Evolutionary conservation across 2,113 vertebrate genomes (phyloP), one percentile per base, ranked within the genome.

Genomic region (Naja naja): DNA sequence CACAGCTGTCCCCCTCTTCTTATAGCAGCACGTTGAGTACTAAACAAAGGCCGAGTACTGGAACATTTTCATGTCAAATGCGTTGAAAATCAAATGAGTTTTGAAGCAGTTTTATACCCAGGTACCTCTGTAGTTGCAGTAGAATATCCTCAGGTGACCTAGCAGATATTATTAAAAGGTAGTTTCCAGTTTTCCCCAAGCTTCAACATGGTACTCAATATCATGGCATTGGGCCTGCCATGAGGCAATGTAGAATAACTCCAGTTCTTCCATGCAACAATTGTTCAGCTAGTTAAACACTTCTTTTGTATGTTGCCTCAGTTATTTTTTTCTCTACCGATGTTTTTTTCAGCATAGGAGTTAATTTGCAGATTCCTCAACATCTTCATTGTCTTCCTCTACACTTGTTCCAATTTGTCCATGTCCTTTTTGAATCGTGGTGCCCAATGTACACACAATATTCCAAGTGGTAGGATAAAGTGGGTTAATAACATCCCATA

Each of bases 81-180:
- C 12, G 12, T 69, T 69, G 60, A n/a, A 11, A 69, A 69, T 30
- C 11, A 5, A 69, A n/a, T 2, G 12, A 5, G 11, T 69, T n/a
- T 69, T 2, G 30, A 69, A 69, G 30, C 30, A 69, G 30, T 69
- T 69, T 11, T 16, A 11, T 69, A n/a, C 27, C 30, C 0, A 69
- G 27, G 12, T 16, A 16, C 11, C 1, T n/a, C 60, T 69, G 20
- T 74, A 60, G 69, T 55, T 93, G 88, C 60, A 89, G 39, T 45
- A 53, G n/a, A 90, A 87, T 90, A 90, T 64, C 54, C 81, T 64
- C 81, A 90, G 55, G 92, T 90, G 81, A 87, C 45, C 39, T 23
- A 90, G 1, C 55, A 43, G 54, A 25, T 49, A 60, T 22, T 10
- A 58, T 49, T 86, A 27, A 89, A 85, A 45, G 2, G 45, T 49